phyloP scores from a whole-genome alignment of 1,140 invertebrate species.

The Leucophenga varia region DNA sequence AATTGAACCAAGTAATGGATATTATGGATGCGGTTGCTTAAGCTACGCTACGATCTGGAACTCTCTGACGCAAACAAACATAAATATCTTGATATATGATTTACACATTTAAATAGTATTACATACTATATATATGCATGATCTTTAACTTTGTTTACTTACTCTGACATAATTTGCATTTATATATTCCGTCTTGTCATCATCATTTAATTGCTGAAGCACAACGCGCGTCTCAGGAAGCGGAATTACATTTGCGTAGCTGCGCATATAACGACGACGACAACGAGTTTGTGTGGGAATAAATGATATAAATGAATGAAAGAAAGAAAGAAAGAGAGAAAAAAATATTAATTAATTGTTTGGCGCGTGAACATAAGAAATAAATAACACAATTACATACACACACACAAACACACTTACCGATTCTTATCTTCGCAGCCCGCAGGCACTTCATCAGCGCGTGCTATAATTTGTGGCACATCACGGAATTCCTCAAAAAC shows the following conservation, averaged over 20 bases:
- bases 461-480: slow-evolving; percentile 74
- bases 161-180: slow-evolving; percentile 89
- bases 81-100: too few species aligned
- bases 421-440: slow-evolving; percentile 87
- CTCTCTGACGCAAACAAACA: too few species aligned
- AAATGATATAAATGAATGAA: background rate
- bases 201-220: slow-evolving; percentile 67
- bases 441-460: slow-evolving; percentile 77
- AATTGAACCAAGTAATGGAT: background rate
- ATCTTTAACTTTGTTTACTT: slow-evolving; percentile 33
- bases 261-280: slow-evolving; percentile 27
- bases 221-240: slow-evolving; percentile 84
- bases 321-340: slow-evolving; percentile 1
- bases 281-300: background rate
- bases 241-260: slow-evolving; percentile 92
- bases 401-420: slow-evolving; percentile 24
- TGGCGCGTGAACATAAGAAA: background rate
- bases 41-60: too few species aligned
- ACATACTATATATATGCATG: background rate
- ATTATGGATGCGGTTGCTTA: background rate
- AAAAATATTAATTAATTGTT: slow-evolving; percentile 1
- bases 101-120: too few species aligned
- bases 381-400: background rate
- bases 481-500: slow-evolving; percentile 76
- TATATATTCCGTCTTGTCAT: slow-evolving; percentile 83